These are phyloP conservation scores for Idaea dimidiata DNA, from an alignment of 2,888 invertebrate species.

Conservation along the genomic window DNA sequence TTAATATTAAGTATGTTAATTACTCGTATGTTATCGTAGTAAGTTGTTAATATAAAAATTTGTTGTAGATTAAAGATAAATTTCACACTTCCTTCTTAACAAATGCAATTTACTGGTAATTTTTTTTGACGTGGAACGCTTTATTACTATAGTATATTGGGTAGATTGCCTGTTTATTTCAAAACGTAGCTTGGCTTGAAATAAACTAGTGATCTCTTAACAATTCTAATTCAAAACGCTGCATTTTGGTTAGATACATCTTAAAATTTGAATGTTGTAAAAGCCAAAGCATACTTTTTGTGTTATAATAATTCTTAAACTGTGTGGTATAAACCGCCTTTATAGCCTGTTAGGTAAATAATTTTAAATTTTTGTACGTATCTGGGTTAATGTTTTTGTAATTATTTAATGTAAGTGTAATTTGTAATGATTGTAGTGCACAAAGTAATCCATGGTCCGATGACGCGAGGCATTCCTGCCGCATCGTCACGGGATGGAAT, in stretches of 20 bases:
- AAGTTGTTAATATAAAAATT: conserved; percentile 70
- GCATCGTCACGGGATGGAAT: conserved; percentile 19
- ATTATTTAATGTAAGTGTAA: conserved; percentile 39
- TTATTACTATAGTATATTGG: too few relatives aligned
- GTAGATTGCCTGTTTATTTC: too few relatives aligned
- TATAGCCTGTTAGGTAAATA: conserved; percentile 26
- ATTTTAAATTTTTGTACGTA: conserved; percentile 40
- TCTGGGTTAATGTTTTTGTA: conserved; percentile 37
- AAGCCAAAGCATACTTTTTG: conserved; percentile 9
- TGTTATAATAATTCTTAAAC: conserved; percentile 33
- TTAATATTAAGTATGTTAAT: conserved; percentile 70
- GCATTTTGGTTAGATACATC: neutral
- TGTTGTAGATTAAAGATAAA: conserved; percentile 62
- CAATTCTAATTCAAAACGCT: too few relatives aligned
- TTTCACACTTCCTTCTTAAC: conserved; percentile 57
- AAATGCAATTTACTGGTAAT: conserved; percentile 43
- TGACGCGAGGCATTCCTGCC: conserved; percentile 3
- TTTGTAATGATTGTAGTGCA: conserved; percentile 63
- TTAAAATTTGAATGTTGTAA: neutral
- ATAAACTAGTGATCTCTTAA: too few relatives aligned
- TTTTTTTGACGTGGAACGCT: neutral
- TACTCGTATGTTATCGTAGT: conserved; percentile 52
- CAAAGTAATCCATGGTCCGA: conserved; percentile 46
- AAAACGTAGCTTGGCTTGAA: too few relatives aligned
- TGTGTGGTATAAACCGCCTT: conserved; percentile 46